Evolutionary conservation across 2,113 vertebrate genomes (phyloP).

Genomic region (Caretta caretta): DNA sequence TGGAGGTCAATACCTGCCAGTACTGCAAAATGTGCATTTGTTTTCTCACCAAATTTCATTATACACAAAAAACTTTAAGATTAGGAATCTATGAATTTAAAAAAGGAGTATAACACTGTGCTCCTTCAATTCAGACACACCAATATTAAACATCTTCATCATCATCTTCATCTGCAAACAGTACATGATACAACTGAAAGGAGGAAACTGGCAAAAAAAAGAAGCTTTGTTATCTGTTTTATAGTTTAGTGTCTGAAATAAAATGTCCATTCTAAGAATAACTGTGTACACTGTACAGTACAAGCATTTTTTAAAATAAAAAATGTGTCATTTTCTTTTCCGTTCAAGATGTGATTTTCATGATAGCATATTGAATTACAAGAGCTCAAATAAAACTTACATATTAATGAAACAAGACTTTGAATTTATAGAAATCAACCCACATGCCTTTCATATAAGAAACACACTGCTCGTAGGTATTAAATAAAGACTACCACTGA

Average conservation of each 20-base stretch:
- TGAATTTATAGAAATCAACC: slow-evolving; percentile 55
- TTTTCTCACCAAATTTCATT: slow-evolving; percentile 82
- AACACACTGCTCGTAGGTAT: slow-evolving; percentile 34
- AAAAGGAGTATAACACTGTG: slow-evolving; percentile 29
- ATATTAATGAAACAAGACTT: slow-evolving; percentile 30
- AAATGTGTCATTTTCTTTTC: background rate
- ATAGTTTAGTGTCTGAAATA: background rate
- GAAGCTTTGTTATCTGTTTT: background rate
- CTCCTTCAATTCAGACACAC: slow-evolving; percentile 1
- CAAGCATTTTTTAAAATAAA: background rate
- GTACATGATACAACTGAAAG: background rate
- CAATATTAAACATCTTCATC: background rate
- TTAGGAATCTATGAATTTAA: slow-evolving; percentile 14
- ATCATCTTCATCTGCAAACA: background rate
- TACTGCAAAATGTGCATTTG: slow-evolving; percentile 78
- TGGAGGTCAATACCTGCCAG: slow-evolving; percentile 76
- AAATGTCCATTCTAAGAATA: background rate
- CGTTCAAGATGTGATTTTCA: slow-evolving; percentile 23
- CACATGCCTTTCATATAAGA: slow-evolving; percentile 40
- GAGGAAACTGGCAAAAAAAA: background rate
- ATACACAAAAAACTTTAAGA: slow-evolving; percentile 76
- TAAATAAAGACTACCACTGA: background rate
- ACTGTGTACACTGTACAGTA: background rate
- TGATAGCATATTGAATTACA: slow-evolving; percentile 31
- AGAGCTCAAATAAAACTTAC: slow-evolving; percentile 24